A percentile compares a stretch with the other conserved stretches of the same genome.
Conservation (phyloP, 2,888 invertebrate species). For the Morpho deidamia region DNA sequence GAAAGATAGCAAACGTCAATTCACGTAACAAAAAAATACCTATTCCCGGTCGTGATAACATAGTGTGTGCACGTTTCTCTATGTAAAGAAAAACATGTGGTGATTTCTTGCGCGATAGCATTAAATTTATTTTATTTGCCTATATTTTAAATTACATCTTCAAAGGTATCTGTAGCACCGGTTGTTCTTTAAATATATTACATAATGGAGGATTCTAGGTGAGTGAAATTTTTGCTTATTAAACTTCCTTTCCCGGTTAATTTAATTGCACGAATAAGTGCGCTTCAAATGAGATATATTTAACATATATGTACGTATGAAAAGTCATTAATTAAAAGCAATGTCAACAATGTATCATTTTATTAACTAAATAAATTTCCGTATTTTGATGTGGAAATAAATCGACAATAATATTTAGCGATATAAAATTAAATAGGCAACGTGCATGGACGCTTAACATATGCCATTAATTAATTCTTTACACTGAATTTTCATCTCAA, state of each 20-base stretch:
- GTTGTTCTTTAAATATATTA: slow-evolving; percentile 37
- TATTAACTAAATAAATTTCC: too few species aligned
- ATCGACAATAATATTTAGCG: too few species aligned
- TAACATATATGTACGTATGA: neutral
- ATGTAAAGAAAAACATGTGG: slow-evolving; percentile 44
- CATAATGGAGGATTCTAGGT: slow-evolving; percentile 59
- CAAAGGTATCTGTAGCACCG: neutral
- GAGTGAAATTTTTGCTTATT: slow-evolving; percentile 40
- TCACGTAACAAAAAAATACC: slow-evolving; percentile 13
- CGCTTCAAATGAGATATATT: slow-evolving; percentile 8
- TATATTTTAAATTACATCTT: slow-evolving; percentile 4
- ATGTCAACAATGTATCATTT: too few species aligned
- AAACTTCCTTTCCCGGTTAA: slow-evolving; percentile 34
- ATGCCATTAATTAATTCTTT: too few species aligned
- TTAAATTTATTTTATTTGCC: neutral
- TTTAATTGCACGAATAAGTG: slow-evolving; percentile 37
- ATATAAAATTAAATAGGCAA: too few species aligned
- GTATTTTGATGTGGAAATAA: too few species aligned
- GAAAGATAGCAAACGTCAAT: slow-evolving; percentile 6
- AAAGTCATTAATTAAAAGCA: neutral
- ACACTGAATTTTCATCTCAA: too few species aligned
- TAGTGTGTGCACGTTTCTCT: slow-evolving; percentile 32
- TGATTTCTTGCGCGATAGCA: slow-evolving; percentile 32
- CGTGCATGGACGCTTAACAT: too few species aligned
- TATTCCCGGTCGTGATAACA: slow-evolving; percentile 27